phyloP scores from a whole-genome alignment of 2,888 invertebrate species.

The Brachyptera risi region DNA sequence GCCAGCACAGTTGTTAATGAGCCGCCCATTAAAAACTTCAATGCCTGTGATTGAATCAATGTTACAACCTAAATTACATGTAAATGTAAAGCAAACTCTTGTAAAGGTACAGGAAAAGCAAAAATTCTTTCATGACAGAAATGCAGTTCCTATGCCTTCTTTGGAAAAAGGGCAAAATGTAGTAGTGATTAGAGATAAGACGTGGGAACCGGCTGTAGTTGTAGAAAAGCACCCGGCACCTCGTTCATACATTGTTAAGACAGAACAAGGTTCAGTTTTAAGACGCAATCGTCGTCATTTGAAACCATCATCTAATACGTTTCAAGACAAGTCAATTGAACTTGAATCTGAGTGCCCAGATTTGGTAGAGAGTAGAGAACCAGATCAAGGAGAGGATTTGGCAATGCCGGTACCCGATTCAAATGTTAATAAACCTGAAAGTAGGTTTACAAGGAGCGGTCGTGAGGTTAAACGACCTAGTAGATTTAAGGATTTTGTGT shows the following conservation, averaged over 20 bases:
- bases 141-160: not conserved
- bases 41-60: not conserved
- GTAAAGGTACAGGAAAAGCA: not conserved
- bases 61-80: not conserved
- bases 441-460: too few species aligned
- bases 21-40: not conserved
- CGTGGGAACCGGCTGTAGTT: conserved; percentile 6
- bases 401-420: too few species aligned
- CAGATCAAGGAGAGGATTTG: too few species aligned
- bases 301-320: not conserved
- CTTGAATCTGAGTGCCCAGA: not conserved
- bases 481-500: too few species aligned
- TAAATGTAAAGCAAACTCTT: not conserved
- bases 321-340: not conserved
- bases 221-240: not conserved
- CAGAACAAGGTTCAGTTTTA: not conserved
- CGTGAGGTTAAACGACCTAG: too few species aligned
- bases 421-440: too few species aligned
- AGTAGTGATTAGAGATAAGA: not conserved
- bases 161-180: not conserved
- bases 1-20: not conserved
- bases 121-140: not conserved
- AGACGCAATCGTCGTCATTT: not conserved
- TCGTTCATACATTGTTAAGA: conserved; percentile 4
- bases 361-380: too few species aligned